phyloP scores from a whole-genome alignment of 1,140 invertebrate genomes.

The Drosophila virilis region DNA sequence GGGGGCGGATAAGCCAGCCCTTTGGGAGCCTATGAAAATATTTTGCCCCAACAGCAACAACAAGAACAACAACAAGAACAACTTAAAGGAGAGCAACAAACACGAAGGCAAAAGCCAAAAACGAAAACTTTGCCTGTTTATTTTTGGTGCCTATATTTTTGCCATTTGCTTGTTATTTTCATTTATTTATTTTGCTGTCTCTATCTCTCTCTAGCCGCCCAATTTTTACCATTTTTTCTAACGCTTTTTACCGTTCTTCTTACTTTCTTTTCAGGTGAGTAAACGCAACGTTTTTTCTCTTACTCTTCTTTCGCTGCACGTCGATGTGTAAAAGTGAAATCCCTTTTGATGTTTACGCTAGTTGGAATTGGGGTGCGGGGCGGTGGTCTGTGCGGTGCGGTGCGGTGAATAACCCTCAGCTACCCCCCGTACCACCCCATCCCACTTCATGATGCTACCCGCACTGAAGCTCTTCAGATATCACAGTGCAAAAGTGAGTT shows the following conservation, averaged over 20 bases:
- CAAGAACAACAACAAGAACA: conserved; percentile 19
- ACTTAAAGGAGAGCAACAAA: background rate
- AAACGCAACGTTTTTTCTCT: conserved; percentile 64
- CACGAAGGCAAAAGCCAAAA: background rate
- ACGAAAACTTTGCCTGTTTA: conserved; percentile 34
- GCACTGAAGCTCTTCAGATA: conserved; percentile 5
- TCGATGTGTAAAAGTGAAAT: conserved; percentile 69
- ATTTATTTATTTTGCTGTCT: conserved; percentile 3
- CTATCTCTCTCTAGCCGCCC: background rate
- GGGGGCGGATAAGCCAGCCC: background rate
- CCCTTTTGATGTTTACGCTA: conserved; percentile 59
- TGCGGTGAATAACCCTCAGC: background rate
- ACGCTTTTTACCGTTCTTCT: conserved; percentile 42
- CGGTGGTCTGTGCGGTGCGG: background rate
- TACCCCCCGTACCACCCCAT: background rate
- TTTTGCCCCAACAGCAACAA: conserved; percentile 17
- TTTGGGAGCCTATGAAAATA: conserved; percentile 48
- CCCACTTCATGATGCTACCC: background rate
- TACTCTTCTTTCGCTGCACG: conserved; percentile 15
- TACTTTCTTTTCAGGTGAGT: conserved; percentile 69
- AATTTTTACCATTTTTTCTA: conserved; percentile 32
- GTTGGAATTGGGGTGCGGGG: background rate
- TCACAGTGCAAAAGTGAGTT: conserved; percentile 40
- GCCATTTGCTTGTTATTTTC: conserved; percentile 22
- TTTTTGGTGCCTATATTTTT: conserved; percentile 35